phyloP scores from a whole-genome alignment of 2,888 invertebrate genomes.

The Drosophila kokeensis region DNA sequence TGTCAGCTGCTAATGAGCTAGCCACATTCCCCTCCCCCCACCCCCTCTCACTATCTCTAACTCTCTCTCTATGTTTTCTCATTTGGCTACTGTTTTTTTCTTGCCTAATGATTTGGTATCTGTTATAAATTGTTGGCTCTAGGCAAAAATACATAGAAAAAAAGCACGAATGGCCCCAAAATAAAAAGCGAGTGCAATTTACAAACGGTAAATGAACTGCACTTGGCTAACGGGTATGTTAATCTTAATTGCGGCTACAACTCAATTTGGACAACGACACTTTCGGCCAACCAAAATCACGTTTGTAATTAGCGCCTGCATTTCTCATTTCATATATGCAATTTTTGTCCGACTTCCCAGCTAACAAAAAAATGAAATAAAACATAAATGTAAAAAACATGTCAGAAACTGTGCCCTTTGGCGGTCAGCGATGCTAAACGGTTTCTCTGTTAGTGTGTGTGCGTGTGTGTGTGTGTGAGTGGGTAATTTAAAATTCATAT shows the following conservation, averaged over 20 bases:
- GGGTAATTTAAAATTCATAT: constrained; percentile 76
- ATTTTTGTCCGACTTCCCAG: constrained; percentile 8
- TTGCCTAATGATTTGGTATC: constrained; percentile 36
- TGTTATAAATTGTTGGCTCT: constrained; percentile 6
- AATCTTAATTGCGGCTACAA: constrained; percentile 43
- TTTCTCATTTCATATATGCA: constrained; percentile 3
- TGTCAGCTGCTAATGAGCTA: constrained; percentile 73
- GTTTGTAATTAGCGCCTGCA: constrained; percentile 30
- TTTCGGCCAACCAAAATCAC: constrained; percentile 11
- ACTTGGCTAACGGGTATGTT: background rate
- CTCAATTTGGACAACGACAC: constrained; percentile 34
- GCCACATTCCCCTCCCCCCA: background rate
- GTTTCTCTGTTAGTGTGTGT: constrained; percentile 10
- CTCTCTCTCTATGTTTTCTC: background rate
- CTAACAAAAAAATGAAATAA: background rate
- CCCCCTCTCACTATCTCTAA: background rate
- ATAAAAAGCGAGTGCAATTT: constrained; percentile 13
- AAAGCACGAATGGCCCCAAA: background rate
- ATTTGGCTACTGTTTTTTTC: constrained; percentile 35
- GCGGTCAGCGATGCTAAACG: constrained; percentile 56
- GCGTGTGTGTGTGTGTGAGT: constrained; percentile 15
- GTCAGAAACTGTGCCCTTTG: constrained; percentile 51
- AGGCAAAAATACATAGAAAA: constrained; percentile 9
- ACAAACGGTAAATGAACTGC: background rate
- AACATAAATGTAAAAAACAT: constrained; percentile 1